These are phyloP conservation scores for Strigamia crassipes DNA, from an alignment of 2,888 invertebrate genomes.

Conservation along the genomic window DNA sequence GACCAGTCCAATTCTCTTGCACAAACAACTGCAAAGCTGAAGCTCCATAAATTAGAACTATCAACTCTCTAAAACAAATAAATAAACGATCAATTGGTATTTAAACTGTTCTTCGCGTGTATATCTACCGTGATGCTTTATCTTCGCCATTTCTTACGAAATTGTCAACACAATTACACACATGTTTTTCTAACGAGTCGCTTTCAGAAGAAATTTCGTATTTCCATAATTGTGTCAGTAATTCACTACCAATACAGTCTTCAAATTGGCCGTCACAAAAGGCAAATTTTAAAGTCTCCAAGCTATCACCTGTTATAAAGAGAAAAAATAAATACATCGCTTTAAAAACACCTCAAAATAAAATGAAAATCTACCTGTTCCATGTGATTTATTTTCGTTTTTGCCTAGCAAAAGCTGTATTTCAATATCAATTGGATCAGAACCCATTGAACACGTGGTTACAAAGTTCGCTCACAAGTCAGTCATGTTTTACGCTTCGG, in stretches of 20 bases:
- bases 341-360: no score
- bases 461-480: no score
- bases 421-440: no score
- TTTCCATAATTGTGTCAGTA: background rate
- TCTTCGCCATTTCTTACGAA: background rate
- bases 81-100: background rate
- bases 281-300: background rate
- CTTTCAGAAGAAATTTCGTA: background rate
- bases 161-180: background rate
- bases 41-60: conserved; percentile 66
- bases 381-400: no score
- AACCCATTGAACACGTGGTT: no score
- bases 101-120: background rate
- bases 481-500: no score
- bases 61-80: conserved; percentile 42
- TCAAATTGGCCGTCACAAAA: background rate
- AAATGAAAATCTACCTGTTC: no score
- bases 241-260: background rate
- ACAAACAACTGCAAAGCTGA: conserved; percentile 73
- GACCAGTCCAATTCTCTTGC: conserved; percentile 82
- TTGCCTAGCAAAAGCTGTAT: no score
- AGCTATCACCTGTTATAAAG: background rate
- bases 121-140: background rate
- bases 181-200: background rate
- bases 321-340: no score